Base-by-base conservation (phyloP, 2,888 invertebrate genomes). In the Electrophaes corylata region DNA sequence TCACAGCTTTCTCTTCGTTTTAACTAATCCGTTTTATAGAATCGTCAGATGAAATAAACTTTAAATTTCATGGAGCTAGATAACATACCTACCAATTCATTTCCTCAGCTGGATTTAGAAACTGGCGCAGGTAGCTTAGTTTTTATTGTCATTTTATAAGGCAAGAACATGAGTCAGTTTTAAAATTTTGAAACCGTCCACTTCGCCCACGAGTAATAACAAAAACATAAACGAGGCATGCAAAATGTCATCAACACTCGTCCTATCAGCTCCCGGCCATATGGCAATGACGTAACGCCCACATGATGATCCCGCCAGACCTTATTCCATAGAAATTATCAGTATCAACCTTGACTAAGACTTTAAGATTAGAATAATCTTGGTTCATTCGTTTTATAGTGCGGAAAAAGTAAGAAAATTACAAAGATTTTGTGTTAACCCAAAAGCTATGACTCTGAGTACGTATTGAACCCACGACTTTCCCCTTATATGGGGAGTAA, bases 221-320 rank as follows among this genome's bases (percentile, higher is more conserved):
- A 54, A 46, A 49, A 58, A 57, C 50, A 44, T 39, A 16, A 62
- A 52, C 37, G 48, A 53, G 50, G 62, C 64, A 48, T 66, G 66
- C 66, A 64, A 66, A 66, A 66, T 66, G 61, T 66, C 64, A 65
- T 61, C 66, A 66, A 61, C 66, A 61, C 60, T 41, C 14, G 55
- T 57, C 53, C 45, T 57, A 63, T 57, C 66, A 57, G 60, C 59
- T 54, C 51, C 54, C 45, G 54, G 62, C 67, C 69, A 70, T 64
- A 65, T 69, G 70, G 69, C 57, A 26, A 41, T 65, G 63, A 67
- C 66, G 65, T 50, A 65, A 64, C 60, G 49, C 53, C 45, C 44
- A 57, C 61, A 57, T 61, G 62, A 60, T 61, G 60, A 62, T 57
- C 59, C 54, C 49, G 41, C 49, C 66, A 64, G 67, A 63, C 59